Base-by-base conservation (phyloP, 2,113 vertebrate species). In the Chunga burmeisteri region DNA sequence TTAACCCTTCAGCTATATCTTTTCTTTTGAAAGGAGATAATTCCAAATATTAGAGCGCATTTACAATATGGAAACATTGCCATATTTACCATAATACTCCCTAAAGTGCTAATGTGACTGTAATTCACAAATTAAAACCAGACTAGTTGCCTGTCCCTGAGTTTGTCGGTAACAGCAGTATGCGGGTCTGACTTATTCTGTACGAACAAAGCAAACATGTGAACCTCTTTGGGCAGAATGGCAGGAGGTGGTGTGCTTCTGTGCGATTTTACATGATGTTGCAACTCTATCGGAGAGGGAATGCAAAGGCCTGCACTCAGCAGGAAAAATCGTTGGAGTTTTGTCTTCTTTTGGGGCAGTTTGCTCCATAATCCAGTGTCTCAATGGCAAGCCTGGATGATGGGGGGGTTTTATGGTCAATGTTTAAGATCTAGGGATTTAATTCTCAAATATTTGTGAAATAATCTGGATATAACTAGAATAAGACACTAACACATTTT, bases 1-100 rank as follows among this genome's bases (percentile, higher is more conserved):
- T 96, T 94, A 96, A 91, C 89, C 38, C 89, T 94, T 94, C 58
- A 86, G 36, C 27, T 93, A 38, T 84, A 40, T 26, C 3, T 81
- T 83, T 90, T 52, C 18, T 71, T 84, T 66, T 36, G 18, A 75
- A 75, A 29, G 16, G 5, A 93, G 44, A 29, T n/a, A 46, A 49
- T 75, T 86, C 25, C 14, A 71, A 73, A 11, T 56, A 66, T 62
- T 72, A 65, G n/a, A 65, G 46, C 30, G 7, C 32, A 77, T 87
- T 90, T 61, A 36, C 30, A 32, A 32, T 25, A 70, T 5, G 18
- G 77, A 89, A 80, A 49, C 59, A 34, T 9, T 77, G 46, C 8
- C 50, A 5, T 66, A 55, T 61, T 95, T 94, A 47, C 55, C 32
- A 5, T 40, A 68, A 78, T 32, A 70, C 20, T 86, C 29, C 50